Conservation (phyloP, 2,888 invertebrate species). For the Thecocarcelia acutangulata region DNA sequence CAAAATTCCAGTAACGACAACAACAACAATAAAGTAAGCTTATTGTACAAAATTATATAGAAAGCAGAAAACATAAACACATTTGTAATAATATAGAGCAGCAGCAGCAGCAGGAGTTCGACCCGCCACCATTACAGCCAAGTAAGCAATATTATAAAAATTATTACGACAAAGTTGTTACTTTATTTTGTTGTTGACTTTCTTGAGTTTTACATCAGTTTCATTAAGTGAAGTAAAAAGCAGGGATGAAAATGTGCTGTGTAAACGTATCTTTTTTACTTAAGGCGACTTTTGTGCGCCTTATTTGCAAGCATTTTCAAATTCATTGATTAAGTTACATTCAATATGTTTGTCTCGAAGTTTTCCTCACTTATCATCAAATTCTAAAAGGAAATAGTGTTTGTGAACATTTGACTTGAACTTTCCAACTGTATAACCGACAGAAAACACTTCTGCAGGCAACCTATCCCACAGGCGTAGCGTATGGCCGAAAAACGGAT, state of each 20-base stretch:
- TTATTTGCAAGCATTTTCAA: neutral
- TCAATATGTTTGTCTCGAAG: no score
- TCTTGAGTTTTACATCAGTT: slow-evolving; percentile 24
- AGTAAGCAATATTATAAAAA: slow-evolving; percentile 45
- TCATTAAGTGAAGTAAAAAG: neutral
- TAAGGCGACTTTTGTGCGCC: neutral
- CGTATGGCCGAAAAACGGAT: no score
- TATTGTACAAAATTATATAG: slow-evolving; percentile 7
- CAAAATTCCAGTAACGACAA: slow-evolving; percentile 28
- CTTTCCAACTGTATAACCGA: no score
- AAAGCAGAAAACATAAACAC: neutral
- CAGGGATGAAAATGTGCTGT: neutral
- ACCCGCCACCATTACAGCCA: slow-evolving; percentile 26
- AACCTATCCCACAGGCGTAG: no score
- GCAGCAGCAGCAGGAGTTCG: neutral
- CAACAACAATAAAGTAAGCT: slow-evolving; percentile 30
- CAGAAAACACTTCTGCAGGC: no score
- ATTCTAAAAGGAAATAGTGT: no score
- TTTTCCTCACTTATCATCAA: no score
- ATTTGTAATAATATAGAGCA: neutral
- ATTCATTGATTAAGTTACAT: no score
- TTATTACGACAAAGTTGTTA: slow-evolving; percentile 64
- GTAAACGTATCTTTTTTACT: neutral
- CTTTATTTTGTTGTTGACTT: neutral
- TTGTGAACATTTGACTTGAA: no score